Percentiles rank a stretch among this genome's conserved stretches.
phyloP scores from a whole-genome alignment of 2,113 vertebrate genomes.

The Psilopogon haemacephalus region DNA sequence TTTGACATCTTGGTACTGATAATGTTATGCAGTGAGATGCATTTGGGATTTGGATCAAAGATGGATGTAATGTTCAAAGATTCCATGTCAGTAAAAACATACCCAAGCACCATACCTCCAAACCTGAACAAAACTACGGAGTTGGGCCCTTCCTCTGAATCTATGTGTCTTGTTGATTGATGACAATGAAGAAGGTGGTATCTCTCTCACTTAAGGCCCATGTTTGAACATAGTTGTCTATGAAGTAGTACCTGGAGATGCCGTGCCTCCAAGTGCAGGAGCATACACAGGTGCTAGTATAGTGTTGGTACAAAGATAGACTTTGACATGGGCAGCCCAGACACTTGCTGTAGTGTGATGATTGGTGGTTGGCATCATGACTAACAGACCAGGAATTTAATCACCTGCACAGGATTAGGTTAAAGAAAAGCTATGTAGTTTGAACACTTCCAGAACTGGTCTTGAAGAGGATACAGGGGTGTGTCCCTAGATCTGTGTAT shows the following conservation, averaged over 20 bases:
- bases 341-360: not conserved
- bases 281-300: fast-evolving
- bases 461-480: not conserved
- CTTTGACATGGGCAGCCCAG: not conserved
- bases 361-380: not conserved
- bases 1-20: not conserved
- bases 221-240: not conserved
- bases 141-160: not conserved
- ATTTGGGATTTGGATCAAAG: not conserved
- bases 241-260: not conserved
- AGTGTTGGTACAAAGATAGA: not conserved
- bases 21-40: not conserved
- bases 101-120: not conserved
- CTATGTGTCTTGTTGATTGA: not conserved
- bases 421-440: not conserved
- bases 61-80: not conserved
- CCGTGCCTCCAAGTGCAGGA: not conserved
- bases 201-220: not conserved
- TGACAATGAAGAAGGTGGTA: not conserved
- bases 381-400: not conserved
- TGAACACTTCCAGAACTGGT: not conserved
- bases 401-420: not conserved
- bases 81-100: not conserved
- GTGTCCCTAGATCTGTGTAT: not conserved
- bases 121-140: not conserved